These are phyloP conservation scores for Sanderia malayensis DNA, from an alignment of 30 jellyfish, hydroid and myxozoan species.

Conservation along the genomic window DNA sequence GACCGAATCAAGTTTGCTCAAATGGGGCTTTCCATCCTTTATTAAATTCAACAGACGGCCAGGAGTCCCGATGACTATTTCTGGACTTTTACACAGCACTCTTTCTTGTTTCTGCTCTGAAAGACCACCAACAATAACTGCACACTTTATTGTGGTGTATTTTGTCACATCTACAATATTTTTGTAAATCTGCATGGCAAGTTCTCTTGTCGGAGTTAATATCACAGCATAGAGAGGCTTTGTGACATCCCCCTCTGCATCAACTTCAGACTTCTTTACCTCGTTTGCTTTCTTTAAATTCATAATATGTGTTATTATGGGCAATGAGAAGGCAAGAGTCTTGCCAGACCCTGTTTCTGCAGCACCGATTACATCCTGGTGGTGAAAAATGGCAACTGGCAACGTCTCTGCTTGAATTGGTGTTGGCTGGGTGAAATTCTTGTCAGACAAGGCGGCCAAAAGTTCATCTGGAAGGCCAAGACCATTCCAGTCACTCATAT, in stretches of 20 bases:
- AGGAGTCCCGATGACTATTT: constrained; percentile 92
- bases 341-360: constrained; percentile 99
- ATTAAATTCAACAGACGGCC: constrained; percentile 81
- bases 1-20: constrained; percentile 41
- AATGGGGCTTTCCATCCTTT: constrained; percentile 60
- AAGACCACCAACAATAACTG: constrained; percentile 92
- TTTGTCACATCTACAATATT: constrained; percentile 51
- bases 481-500: constrained; percentile 83
- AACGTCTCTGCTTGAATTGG: constrained; percentile 81
- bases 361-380: constrained; percentile 91
- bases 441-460: constrained; percentile 68
- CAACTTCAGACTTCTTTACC: not conserved
- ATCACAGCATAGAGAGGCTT: constrained; percentile 70
- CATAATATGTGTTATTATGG: constrained; percentile 71
- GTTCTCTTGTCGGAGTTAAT: constrained; percentile 96
- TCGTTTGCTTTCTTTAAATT: constrained; percentile 28
- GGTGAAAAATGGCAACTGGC: constrained; percentile 71
- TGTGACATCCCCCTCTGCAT: not conserved
- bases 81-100: constrained; percentile 71
- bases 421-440: constrained; percentile 69
- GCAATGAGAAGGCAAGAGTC: constrained; percentile 87
- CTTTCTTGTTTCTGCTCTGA: constrained; percentile 91
- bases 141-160: constrained; percentile 49
- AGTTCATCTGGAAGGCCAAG: constrained; percentile 81
- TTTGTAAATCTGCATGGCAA: constrained; percentile 77